phyloP scores from a whole-genome alignment of 2,797 vertebrate genomes.

The Diplodus sargus region DNA sequence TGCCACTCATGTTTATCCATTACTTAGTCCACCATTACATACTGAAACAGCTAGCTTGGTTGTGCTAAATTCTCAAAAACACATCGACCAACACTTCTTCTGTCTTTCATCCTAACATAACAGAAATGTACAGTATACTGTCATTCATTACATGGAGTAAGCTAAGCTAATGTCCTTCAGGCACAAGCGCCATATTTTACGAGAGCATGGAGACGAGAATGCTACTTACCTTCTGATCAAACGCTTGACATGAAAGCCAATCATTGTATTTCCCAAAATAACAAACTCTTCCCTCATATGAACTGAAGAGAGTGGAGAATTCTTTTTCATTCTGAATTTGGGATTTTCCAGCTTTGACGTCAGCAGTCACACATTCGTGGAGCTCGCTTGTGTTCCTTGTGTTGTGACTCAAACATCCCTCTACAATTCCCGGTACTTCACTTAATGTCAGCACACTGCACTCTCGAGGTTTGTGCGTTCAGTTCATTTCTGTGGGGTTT shows the following conservation, averaged over 20 bases:
- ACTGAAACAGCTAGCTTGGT: no score
- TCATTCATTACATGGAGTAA: not conserved
- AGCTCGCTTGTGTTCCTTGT: not conserved
- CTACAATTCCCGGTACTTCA: slow-evolving; percentile 16
- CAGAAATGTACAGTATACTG: not conserved
- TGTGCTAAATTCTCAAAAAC: no score
- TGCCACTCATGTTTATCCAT: no score
- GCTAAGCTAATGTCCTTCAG: not conserved
- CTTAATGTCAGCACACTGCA: slow-evolving; percentile 16
- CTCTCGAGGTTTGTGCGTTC: slow-evolving; percentile 26
- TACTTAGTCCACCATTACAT: no score
- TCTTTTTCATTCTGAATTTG: not conserved
- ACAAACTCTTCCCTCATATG: not conserved
- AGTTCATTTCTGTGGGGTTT: slow-evolving; percentile 23
- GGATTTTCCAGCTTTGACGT: slow-evolving; percentile 30
- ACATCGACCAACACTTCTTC: no score
- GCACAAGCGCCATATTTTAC: not conserved
- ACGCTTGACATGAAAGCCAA: not conserved
- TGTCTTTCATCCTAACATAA: not conserved
- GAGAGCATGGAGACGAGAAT: not conserved
- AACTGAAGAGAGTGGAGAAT: not conserved
- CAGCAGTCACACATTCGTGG: slow-evolving; percentile 10
- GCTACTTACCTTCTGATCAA: not conserved
- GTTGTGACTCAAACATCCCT: not conserved
- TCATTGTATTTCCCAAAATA: not conserved